Evolutionary conservation across 1,140 invertebrate genomes (phyloP).

Genomic region (Drosophila suzukii): DNA sequence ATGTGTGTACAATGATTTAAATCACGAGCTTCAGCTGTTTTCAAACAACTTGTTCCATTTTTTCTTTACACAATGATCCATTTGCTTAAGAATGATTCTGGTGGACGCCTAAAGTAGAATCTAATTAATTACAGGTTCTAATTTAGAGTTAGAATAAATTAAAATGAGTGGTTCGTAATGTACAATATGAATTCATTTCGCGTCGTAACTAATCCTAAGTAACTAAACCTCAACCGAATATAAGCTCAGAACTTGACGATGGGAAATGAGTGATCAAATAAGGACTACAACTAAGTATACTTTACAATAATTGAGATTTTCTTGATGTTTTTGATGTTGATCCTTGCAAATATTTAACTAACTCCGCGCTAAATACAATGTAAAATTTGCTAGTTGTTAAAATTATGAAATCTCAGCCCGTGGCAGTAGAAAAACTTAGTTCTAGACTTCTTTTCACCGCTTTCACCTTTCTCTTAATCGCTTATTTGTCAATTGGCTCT

Average conservation of each 20-base stretch:
- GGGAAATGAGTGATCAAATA: conserved; percentile 16
- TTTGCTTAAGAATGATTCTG: conserved; percentile 48
- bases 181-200: conserved; percentile 64
- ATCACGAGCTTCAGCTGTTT: conserved; percentile 73
- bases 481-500: conserved; percentile 74
- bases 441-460: conserved; percentile 44
- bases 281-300: conserved; percentile 32
- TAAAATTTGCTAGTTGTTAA: conserved; percentile 76
- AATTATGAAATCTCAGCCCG: conserved; percentile 63
- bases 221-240: conserved; percentile 36
- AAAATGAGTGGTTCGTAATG: conserved; percentile 69
- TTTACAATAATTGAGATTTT: conserved; percentile 60
- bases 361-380: conserved; percentile 73
- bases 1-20: conserved; percentile 78
- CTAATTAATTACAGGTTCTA: conserved; percentile 33
- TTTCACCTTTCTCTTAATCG: conserved; percentile 59
- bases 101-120: conserved; percentile 42
- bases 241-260: conserved; percentile 27
- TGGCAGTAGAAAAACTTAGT: conserved; percentile 62
- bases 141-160: conserved; percentile 58
- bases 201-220: conserved; percentile 39
- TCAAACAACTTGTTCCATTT: conserved; percentile 57
- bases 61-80: conserved; percentile 55
- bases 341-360: conserved; percentile 75
- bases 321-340: conserved; percentile 34